phyloP scores from a whole-genome alignment of 2,888 invertebrate species.

The Odontocerum albicorne region DNA sequence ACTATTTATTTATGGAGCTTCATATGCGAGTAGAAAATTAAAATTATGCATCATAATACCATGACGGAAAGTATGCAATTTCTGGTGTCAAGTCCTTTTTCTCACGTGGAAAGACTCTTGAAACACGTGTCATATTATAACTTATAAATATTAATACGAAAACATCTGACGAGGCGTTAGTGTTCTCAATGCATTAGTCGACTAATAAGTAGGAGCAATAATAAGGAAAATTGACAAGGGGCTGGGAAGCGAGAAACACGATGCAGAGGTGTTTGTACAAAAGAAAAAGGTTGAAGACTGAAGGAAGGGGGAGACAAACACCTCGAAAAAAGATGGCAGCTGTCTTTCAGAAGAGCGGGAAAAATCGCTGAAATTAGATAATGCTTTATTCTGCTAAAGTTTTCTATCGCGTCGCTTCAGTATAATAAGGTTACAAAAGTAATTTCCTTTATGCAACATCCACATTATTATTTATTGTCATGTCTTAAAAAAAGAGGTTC shows the following conservation, averaged over 20 bases:
- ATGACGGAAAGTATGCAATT: too few species aligned
- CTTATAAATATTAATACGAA: neutral
- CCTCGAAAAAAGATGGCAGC: constrained; percentile 20
- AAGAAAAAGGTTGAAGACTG: too few species aligned
- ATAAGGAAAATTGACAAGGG: constrained; percentile 32
- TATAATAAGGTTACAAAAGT: constrained; percentile 31
- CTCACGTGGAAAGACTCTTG: too few species aligned
- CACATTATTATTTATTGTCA: too few species aligned
- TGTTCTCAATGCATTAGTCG: constrained; percentile 27
- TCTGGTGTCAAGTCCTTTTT: too few species aligned
- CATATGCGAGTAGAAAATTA: too few species aligned
- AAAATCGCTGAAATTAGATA: constrained; percentile 27
- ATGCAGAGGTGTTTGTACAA: constrained; percentile 20
- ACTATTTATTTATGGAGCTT: too few species aligned
- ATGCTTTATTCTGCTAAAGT: constrained; percentile 14
- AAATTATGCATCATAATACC: too few species aligned
- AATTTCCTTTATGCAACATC: constrained; percentile 31
- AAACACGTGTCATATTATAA: too few species aligned
- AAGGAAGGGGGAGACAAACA: constrained; percentile 15
- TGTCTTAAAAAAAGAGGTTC: too few species aligned
- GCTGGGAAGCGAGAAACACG: constrained; percentile 18
- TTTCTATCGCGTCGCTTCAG: constrained; percentile 2
- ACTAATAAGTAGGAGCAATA: constrained; percentile 29
- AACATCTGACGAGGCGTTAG: constrained; percentile 8
- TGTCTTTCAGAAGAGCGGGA: constrained; percentile 1